Evolutionary conservation across 2,888 invertebrate species (phyloP).

Genomic region (Dermolepida albohirtum): DNA sequence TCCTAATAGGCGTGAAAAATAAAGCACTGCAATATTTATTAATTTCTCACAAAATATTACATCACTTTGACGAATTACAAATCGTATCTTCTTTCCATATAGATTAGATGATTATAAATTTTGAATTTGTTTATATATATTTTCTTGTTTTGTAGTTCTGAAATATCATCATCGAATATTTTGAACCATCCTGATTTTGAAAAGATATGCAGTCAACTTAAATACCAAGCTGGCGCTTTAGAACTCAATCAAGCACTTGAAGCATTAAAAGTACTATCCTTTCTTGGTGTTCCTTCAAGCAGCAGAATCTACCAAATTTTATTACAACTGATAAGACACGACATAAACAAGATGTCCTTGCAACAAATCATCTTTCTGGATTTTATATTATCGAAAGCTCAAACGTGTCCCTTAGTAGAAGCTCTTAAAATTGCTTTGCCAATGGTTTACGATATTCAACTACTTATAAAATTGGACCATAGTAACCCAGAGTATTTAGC

Average conservation of each 20-base stretch:
- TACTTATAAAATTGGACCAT: constrained; percentile 70
- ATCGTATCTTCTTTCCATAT: too few species aligned
- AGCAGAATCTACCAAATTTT: constrained; percentile 73
- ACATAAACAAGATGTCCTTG: constrained; percentile 72
- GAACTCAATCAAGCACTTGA: constrained; percentile 70
- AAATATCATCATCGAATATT: constrained; percentile 63
- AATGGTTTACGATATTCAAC: constrained; percentile 74
- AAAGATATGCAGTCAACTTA: constrained; percentile 70
- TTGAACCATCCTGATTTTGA: constrained; percentile 70
- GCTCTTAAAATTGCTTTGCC: constrained; percentile 76
- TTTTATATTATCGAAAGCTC: constrained; percentile 68
- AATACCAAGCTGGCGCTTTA: constrained; percentile 68
- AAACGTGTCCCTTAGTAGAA: constrained; percentile 71
- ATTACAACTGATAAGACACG: constrained; percentile 72
- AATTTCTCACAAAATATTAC: too few species aligned
- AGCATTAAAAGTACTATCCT: constrained; percentile 70
- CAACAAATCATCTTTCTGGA: constrained; percentile 74
- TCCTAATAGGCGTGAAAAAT: too few species aligned
- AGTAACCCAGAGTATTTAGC: constrained; percentile 67
- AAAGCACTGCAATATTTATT: too few species aligned
- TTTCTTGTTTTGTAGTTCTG: constrained; percentile 57
- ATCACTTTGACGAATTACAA: too few species aligned
- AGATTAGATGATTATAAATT: too few species aligned
- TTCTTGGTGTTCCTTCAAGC: constrained; percentile 70
- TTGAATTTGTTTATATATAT: too few species aligned